Base-by-base conservation (phyloP, 2,888 invertebrate genomes). In the Neuroscelio doddi region DNA sequence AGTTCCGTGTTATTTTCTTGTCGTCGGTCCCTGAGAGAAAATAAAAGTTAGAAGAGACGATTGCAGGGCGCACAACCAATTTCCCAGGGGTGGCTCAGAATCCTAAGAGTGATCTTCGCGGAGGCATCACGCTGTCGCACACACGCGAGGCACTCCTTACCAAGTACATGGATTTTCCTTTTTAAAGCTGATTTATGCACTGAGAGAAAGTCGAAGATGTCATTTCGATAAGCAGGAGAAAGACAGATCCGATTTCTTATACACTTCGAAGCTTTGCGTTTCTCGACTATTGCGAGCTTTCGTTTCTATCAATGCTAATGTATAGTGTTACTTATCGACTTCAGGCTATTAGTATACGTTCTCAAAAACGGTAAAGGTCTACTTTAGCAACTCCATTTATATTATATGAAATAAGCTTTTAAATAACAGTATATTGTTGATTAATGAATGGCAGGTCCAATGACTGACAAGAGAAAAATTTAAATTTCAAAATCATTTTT, bases 1-100 rank as follows among this genome's bases (percentile, higher is more conserved):
- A 68, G 71, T 73, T 76, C 68, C 57, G 74, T 70, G 73, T 74
- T 74, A 77, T 74, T 78, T 77, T 76, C 72, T 73, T 71, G 78
- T 76, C 72, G 57, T 53, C 49, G 55, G 69, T 70, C 69, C 70
- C 72, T 55, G 36, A 17, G 72, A 76, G 75, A 74, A 71, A 77
- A 77, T 75, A 73, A 78, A 76, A 78, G 75, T 78, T 75, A 64
- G 69, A 46, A 30, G 26, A 42, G 44, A 38, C 61, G 68, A 64
- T 71, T 65, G 61, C 52, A 47, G 62, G 59, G 64, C 58, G 74
- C 65, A 64, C 72, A 74, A 74, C 73, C 80, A 75, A 80, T 80
- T 80, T 80, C 79, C 78, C 66, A 46, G 78, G 76, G 77, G 45
- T 71, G 57, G 17, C 73, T 65, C 64, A 59, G 69, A 64, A 72